A percentile compares a stretch with the other conserved stretches of the same genome.
These are phyloP conservation scores for Monarcha castaneiventris DNA, from an alignment of 2,113 vertebrate genomes.

Conservation along the genomic window DNA sequence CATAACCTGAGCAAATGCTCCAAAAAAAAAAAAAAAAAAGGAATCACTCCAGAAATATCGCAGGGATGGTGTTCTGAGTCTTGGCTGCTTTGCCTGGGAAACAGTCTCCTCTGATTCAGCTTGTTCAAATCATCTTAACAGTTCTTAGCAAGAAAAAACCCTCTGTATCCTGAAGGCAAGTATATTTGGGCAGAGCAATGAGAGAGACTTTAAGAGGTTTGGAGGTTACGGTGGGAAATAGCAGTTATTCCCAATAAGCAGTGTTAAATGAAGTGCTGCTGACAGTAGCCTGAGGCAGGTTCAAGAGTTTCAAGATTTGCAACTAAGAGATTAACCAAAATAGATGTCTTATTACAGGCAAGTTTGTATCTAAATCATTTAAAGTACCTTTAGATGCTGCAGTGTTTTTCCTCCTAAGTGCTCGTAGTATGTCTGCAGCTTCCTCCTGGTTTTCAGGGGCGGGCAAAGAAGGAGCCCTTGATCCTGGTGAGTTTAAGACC, in stretches of 20 bases:
- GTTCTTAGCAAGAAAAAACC: background rate
- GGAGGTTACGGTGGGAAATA: conserved; percentile 63
- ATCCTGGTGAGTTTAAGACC: background rate
- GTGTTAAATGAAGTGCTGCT: conserved; percentile 65
- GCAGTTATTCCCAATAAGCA: conserved; percentile 70
- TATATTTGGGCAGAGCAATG: conserved; percentile 64
- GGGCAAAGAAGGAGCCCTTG: background rate
- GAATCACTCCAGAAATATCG: background rate
- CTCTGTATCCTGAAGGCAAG: conserved; percentile 62
- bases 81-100: background rate
- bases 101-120: conserved; percentile 31
- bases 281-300: conserved; percentile 71
- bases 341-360: conserved; percentile 68
- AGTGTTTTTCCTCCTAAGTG: conserved; percentile 51
- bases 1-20: background rate
- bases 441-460: background rate
- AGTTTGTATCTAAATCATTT: conserved; percentile 70
- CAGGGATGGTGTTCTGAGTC: background rate
- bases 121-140: conserved; percentile 41
- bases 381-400: conserved; percentile 58
- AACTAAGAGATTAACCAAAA: conserved; percentile 72
- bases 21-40: background rate
- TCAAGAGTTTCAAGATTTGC: conserved; percentile 69
- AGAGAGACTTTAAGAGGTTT: conserved; percentile 58
- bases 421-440: background rate